Evolutionary conservation across 1,140 invertebrate species (phyloP).

Genomic region (Nasonia giraulti): DNA sequence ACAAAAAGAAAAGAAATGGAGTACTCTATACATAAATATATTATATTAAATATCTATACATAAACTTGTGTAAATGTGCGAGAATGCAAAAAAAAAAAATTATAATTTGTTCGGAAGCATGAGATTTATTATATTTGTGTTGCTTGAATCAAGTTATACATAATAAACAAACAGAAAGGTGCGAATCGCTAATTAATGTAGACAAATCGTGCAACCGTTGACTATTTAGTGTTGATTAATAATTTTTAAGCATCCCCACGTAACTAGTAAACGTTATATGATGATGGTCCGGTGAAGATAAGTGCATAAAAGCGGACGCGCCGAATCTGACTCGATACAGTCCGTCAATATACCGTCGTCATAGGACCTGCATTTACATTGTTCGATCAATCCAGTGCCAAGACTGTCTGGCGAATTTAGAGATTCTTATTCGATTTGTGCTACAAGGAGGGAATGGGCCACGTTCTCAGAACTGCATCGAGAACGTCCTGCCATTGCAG

Average conservation of each 20-base stretch:
- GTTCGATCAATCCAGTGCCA: slow-evolving; percentile 39
- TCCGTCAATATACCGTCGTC: neutral
- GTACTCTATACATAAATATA: slow-evolving; percentile 44
- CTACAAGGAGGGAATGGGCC: slow-evolving; percentile 23
- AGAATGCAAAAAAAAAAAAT: neutral
- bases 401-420: slow-evolving; percentile 39
- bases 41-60: slow-evolving; percentile 37
- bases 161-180: slow-evolving; percentile 36
- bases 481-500: neutral
- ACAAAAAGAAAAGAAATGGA: slow-evolving; percentile 61
- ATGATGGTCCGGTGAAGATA: slow-evolving; percentile 35
- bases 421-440: slow-evolving; percentile 30
- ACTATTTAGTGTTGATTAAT: slow-evolving; percentile 35
- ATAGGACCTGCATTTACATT: slow-evolving; percentile 47
- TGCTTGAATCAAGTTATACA: slow-evolving; percentile 35
- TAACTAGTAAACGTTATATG: slow-evolving; percentile 24
- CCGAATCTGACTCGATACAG: neutral
- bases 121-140: slow-evolving; percentile 31
- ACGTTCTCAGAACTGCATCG: slow-evolving; percentile 25
- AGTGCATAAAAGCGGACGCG: neutral
- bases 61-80: slow-evolving; percentile 41
- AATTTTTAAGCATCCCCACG: slow-evolving; percentile 19
- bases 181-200: slow-evolving; percentile 52
- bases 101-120: neutral
- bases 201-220: slow-evolving; percentile 9